These are phyloP conservation scores for Bombyx huttoni DNA, from an alignment of 2,888 invertebrate genomes.

Conservation along the genomic window DNA sequence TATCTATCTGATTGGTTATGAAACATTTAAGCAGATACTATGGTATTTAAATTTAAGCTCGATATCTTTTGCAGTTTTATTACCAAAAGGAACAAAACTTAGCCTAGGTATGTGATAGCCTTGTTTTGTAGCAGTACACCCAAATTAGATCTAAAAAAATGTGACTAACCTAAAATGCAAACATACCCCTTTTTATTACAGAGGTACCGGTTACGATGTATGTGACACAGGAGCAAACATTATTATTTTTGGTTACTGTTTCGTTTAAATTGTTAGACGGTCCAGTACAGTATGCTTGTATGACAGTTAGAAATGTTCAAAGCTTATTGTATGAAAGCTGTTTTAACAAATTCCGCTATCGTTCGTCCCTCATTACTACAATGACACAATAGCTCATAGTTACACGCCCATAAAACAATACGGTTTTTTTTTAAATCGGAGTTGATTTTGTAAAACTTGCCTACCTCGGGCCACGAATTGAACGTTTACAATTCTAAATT, in stretches of 20 bases:
- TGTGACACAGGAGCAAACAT: background rate
- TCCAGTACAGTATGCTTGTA: background rate
- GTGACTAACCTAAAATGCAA: too few species aligned
- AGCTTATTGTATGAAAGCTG: background rate
- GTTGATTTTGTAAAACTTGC: conserved; percentile 27
- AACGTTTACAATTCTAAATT: conserved; percentile 49
- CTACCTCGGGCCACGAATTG: conserved; percentile 32
- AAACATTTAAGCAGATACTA: too few species aligned
- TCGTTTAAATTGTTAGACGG: background rate
- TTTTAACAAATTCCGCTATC: conserved; percentile 10
- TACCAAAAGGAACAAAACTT: too few species aligned
- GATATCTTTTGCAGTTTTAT: too few species aligned
- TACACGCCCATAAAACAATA: conserved; percentile 52
- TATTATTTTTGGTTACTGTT: background rate
- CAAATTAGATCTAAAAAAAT: too few species aligned
- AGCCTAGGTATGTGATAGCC: too few species aligned
- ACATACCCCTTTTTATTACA: too few species aligned
- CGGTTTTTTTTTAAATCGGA: conserved; percentile 13
- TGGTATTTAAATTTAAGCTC: too few species aligned
- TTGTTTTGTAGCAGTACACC: too few species aligned
- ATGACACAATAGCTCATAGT: conserved; percentile 29
- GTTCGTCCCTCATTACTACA: conserved; percentile 18
- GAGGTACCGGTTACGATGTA: too few species aligned
- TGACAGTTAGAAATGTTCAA: background rate
- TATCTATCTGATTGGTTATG: too few species aligned